phyloP scores from a whole-genome alignment of 2,113 vertebrate genomes.

The Toxostoma redivivum region DNA sequence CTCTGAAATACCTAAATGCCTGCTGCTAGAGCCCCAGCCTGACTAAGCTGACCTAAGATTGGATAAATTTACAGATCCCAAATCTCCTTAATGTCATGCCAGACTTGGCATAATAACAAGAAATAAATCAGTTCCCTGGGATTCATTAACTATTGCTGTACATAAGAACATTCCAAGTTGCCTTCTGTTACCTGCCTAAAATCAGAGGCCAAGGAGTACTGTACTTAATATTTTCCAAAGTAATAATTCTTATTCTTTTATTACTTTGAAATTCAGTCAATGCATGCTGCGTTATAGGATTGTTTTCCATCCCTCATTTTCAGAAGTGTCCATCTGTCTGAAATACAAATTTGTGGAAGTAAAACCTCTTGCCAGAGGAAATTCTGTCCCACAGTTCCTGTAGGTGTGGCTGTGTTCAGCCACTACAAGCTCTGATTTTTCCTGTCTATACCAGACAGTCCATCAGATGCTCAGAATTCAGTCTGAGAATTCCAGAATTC shows the following conservation, averaged over 20 bases:
- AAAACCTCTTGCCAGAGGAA: background rate
- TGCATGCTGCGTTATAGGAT: rapidly evolving
- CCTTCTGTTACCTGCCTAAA: background rate
- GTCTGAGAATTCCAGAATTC: background rate
- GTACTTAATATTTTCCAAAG: background rate
- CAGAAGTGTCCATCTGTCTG: background rate
- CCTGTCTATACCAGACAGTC: background rate
- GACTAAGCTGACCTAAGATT: background rate
- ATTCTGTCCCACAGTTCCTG: background rate
- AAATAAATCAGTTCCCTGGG: background rate
- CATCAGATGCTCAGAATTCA: background rate
- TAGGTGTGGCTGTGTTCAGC: background rate
- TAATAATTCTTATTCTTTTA: background rate
- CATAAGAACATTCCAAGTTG: background rate
- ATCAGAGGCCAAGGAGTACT: background rate
- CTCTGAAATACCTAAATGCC: background rate
- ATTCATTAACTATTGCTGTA: background rate
- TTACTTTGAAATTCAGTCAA: background rate
- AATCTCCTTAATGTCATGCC: background rate
- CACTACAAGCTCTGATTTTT: background rate
- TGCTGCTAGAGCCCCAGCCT: background rate
- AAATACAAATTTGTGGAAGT: background rate
- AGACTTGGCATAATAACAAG: background rate
- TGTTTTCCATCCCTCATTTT: background rate
- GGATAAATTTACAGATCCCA: background rate